Conservation (phyloP, 1,140 invertebrate species). For the Melipona quadrifasciata region DNA sequence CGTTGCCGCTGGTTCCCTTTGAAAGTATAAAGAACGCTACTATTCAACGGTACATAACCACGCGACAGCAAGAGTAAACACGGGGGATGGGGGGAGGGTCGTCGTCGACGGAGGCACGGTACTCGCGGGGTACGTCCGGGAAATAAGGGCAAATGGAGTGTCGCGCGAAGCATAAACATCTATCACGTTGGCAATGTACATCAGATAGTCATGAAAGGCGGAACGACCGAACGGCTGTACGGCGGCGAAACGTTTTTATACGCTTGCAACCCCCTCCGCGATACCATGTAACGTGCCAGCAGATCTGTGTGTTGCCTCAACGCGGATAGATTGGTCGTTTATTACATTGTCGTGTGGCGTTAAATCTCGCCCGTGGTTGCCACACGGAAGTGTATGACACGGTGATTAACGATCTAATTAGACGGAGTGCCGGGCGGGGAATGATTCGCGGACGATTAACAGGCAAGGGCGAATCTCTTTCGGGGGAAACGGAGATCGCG, state of each 20-base stretch:
- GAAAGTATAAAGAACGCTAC: conserved; percentile 65
- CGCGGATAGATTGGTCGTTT: conserved; percentile 41
- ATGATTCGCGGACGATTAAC: conserved; percentile 27
- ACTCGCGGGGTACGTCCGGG: conserved; percentile 24
- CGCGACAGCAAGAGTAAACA: not conserved
- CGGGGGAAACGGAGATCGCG: not conserved
- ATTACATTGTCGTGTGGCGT: conserved; percentile 47
- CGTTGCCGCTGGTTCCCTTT: conserved; percentile 49
- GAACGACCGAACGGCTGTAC: conserved; percentile 48
- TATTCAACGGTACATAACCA: conserved; percentile 41
- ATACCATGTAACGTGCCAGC: not conserved
- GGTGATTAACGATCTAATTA: conserved; percentile 53
- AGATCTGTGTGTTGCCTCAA: conserved; percentile 22
- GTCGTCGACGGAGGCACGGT: not conserved
- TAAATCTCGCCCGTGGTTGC: conserved; percentile 36
- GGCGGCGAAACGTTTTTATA: conserved; percentile 46
- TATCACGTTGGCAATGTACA: conserved; percentile 62
- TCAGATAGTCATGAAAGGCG: conserved; percentile 70
- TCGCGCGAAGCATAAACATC: conserved; percentile 62
- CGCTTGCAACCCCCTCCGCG: not conserved
- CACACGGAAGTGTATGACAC: conserved; percentile 43
- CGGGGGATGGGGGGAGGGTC: not conserved
- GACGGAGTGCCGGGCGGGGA: conserved; percentile 12
- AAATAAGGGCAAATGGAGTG: conserved; percentile 64
- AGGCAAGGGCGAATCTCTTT: not conserved